A percentile compares a stretch with the other conserved stretches of the same genome.
Evolutionary conservation across 2,888 invertebrate genomes (phyloP).

Genomic region (Drosophila cracens): DNA sequence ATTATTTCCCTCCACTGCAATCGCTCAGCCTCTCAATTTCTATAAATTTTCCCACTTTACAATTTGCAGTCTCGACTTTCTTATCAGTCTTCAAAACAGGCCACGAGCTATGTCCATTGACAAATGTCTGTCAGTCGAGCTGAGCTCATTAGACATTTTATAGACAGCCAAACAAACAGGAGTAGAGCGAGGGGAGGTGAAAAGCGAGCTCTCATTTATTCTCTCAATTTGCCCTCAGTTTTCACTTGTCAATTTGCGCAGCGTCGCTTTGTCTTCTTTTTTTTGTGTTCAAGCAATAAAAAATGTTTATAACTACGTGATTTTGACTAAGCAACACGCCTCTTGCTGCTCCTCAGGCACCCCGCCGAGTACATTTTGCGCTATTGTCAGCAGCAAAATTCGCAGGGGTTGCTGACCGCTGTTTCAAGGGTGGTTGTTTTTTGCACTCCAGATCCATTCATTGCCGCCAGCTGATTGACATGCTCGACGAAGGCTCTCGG

Average conservation of each 20-base stretch:
- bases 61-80: constrained; percentile 30
- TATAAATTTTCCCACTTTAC: constrained; percentile 7
- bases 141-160: constrained; percentile 76
- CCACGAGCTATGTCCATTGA: constrained; percentile 63
- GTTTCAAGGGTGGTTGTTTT: constrained; percentile 22
- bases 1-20: constrained; percentile 17
- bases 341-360: constrained; percentile 2
- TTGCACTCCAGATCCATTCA: constrained; percentile 10
- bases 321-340: constrained; percentile 77
- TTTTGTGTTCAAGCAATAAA: constrained; percentile 56
- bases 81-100: constrained; percentile 58
- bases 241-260: constrained; percentile 67
- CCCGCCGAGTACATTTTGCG: constrained; percentile 52
- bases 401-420: constrained; percentile 51
- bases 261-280: constrained; percentile 47
- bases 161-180: constrained; percentile 30
- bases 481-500: constrained; percentile 57
- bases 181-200: neutral
- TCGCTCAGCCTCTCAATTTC: constrained; percentile 1
- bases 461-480: constrained; percentile 64
- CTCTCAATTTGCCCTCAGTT: constrained; percentile 33
- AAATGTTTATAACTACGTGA: constrained; percentile 77
- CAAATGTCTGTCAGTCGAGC: constrained; percentile 73
- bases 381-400: constrained; percentile 76
- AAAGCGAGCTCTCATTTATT: constrained; percentile 18